A percentile compares a stretch with the other conserved stretches of the same genome.
Conservation (phyloP, 2,888 invertebrate species). For the Griposia aprilina region DNA sequence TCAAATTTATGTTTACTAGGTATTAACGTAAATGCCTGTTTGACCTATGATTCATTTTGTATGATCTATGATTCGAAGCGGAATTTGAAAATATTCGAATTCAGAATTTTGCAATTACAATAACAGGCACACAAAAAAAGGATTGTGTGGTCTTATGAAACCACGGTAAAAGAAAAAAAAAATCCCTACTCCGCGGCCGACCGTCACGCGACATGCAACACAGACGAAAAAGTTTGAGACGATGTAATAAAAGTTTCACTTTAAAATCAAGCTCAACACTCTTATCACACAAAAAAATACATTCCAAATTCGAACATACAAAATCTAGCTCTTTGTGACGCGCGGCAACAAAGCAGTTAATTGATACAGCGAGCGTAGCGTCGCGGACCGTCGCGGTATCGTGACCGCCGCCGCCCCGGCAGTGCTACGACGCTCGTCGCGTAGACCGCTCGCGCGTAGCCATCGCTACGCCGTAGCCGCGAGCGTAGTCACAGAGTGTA, state of each 20-base stretch:
- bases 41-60: constrained; percentile 1
- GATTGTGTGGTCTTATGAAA: too few relatives aligned
- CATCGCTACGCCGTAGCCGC: constrained; percentile 79
- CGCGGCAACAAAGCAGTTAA: constrained; percentile 88
- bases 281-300: constrained; percentile 25
- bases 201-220: too few relatives aligned
- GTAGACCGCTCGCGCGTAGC: constrained; percentile 86
- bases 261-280: constrained; percentile 12
- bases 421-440: constrained; percentile 88
- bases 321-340: constrained; percentile 76
- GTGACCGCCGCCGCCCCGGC: constrained; percentile 77
- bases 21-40: not conserved
- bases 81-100: not conserved
- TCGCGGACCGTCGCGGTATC: constrained; percentile 71
- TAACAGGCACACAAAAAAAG: not conserved
- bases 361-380: constrained; percentile 81
- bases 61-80: not conserved
- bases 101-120: not conserved
- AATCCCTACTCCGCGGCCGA: too few relatives aligned
- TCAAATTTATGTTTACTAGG: not conserved
- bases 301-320: constrained; percentile 64
- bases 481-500: constrained; percentile 74
- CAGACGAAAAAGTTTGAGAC: too few relatives aligned
- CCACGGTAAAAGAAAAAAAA: too few relatives aligned
- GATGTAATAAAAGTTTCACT: too few relatives aligned